Evolutionary conservation across 1,140 invertebrate genomes (phyloP), one percentile per base, ranked within the genome.

Genomic region (Mya arenaria): DNA sequence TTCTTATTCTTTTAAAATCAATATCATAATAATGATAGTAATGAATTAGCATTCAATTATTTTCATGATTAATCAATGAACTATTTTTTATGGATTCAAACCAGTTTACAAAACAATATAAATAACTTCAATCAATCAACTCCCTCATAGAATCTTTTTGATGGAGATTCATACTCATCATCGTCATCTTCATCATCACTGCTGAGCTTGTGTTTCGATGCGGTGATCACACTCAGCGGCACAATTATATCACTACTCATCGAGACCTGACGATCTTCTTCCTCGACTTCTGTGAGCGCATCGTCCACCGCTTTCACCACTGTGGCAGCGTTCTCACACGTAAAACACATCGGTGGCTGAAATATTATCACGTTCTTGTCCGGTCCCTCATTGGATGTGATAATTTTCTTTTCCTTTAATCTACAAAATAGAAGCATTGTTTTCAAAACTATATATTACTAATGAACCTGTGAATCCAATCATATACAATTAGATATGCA

Each of bases 261-360:
- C 8, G 62, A 65, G 19, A 65, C 78, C 23, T 78, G 62, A 8
- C 63, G 72, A 1, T 86, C 84, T 5, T 83, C 85, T 23, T 78
- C 78, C 58, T 92, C 93, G 4, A 97, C 91, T 88, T 97, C 96
- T 6, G 92, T 92, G 8, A 97, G 91, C 1, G 96, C 93, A 66
- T 94, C 92, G 84, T 97, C 95, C 13, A 97, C 91, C 1, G 94
- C 94, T 23, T 94, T 91, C 0, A 97, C 92, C 17, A 98, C 94
- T 69, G 95, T 94, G 85, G 98, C 95, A 8, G 96, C 98, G 92
- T 99, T 96, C 56, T 97, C 95, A 48, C 95, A 94, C 34, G 93
- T 96, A 90, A 99, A 99, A 37, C 98, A 96, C 96, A 99, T 97
- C 0, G 99, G 98, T 0, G 98, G 98, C 89, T 99, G 99, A 86